Evolutionary conservation across 2,113 vertebrate species (phyloP).

Genomic region (Semnornis frantzii): DNA sequence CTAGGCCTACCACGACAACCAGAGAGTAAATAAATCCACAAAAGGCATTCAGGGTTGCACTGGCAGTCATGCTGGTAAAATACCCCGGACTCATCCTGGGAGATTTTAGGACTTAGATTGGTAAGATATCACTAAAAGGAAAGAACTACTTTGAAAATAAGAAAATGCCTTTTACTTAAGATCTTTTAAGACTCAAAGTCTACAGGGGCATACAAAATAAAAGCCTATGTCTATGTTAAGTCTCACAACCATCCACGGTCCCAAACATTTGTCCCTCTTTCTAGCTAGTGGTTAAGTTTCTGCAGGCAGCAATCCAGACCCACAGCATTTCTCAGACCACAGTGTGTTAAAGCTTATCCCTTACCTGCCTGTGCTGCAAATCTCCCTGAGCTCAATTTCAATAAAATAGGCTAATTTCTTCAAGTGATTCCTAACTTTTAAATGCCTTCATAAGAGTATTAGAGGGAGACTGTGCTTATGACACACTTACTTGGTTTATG

Average conservation of each 20-base stretch:
- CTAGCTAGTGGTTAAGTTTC: neutral
- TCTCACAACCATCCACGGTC: neutral
- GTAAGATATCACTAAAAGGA: neutral
- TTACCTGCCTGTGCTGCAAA: neutral
- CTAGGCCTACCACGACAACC: too few relatives aligned
- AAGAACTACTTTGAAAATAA: neutral
- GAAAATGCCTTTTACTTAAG: neutral
- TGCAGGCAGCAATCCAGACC: neutral
- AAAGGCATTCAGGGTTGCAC: neutral
- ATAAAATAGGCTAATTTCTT: neutral
- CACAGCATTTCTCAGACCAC: neutral
- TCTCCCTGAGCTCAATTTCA: neutral
- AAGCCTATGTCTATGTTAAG: neutral
- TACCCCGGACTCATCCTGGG: neutral
- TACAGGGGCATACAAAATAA: neutral
- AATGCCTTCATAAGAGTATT: neutral
- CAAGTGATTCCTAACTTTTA: neutral
- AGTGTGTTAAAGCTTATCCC: neutral
- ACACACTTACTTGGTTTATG: neutral
- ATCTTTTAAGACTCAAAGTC: neutral
- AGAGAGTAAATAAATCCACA: slow-evolving; percentile 2
- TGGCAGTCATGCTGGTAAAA: neutral
- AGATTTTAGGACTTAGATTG: neutral
- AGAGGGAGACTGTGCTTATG: neutral
- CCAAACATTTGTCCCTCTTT: neutral